Evolutionary conservation across 1,140 invertebrate genomes (phyloP), one percentile per base, ranked within the genome.

Genomic region (Harpegnathos saltator): DNA sequence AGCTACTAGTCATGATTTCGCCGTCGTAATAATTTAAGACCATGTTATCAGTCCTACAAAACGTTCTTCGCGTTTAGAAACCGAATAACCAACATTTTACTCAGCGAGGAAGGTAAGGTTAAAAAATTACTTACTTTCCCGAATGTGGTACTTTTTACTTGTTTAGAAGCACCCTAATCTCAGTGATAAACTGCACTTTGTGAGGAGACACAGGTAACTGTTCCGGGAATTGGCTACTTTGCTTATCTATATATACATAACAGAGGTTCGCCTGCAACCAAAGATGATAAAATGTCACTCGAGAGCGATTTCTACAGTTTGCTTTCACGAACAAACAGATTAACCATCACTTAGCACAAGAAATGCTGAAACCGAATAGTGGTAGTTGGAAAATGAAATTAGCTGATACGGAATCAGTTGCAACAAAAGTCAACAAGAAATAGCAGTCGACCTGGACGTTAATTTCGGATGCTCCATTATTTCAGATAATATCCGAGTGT

Each of bases 201-300:
- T 99, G 97, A 0, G 99, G 99, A 94, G 99, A 99, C 65, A 96
- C 95, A 0, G 98, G 98, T 85, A 99, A 93, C 94, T 99, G 99
- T 95, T 99, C 99, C 0, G 99, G 99, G 88, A 98, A 95, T 93
- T 99, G 98, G 86, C 99, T 97, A 85, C 96, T 96, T 87, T 97
- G 97, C 85, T 97, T 97, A 93, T 99, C 99, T 84, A 99, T 97
- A 94, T 99, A 98, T 56, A 99, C 98, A 92, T 98, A 97, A 94
- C 99, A 99, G 33, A 99, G 94, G 82, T 98, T 98, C 4, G 97
- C 98, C 96, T 96, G 88, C 52, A 93, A 86, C 52, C 81, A 89
- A 75, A 38, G 19, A 12, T 11, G 7, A 69, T 22, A 15, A 15
- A 44, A 0, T 9, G 29, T 80, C 33, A 69, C 1, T 56, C 33